phyloP scores from a whole-genome alignment of 2,888 invertebrate species.

The Pharmacophagus antenor region DNA sequence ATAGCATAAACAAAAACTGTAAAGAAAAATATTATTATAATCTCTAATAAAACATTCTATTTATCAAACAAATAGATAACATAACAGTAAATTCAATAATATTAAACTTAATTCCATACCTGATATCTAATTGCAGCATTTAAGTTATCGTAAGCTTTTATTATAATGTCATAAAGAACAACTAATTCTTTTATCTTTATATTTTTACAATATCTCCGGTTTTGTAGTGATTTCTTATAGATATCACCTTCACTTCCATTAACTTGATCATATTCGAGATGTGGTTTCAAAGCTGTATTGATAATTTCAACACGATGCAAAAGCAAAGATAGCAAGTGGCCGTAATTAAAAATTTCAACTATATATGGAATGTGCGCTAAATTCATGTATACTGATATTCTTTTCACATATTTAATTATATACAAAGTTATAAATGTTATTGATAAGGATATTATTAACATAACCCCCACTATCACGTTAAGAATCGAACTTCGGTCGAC shows the following conservation, averaged over 20 bases:
- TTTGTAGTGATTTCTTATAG: not conserved
- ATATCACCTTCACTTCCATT: not conserved
- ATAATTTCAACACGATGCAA: conserved; percentile 5
- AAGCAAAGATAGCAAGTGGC: conserved; percentile 10
- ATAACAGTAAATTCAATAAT: not conserved
- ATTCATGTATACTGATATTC: not conserved
- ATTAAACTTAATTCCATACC: not conserved
- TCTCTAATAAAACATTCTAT: too few species aligned
- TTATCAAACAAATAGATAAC: too few species aligned
- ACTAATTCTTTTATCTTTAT: conserved; percentile 7
- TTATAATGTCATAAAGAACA: conserved; percentile 1
- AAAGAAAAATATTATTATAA: too few species aligned
- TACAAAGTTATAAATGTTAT: not conserved
- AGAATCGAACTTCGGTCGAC: not conserved
- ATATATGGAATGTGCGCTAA: not conserved
- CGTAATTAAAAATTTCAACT: conserved; percentile 6
- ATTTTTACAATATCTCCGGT: not conserved
- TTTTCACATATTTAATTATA: not conserved
- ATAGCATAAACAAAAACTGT: not conserved
- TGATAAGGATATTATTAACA: not conserved
- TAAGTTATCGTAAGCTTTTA: conserved; percentile 5
- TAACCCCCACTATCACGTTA: not conserved
- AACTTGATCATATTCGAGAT: not conserved
- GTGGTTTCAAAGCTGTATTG: not conserved
- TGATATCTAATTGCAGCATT: conserved; percentile 19